A percentile compares a stretch with the other conserved stretches of the same genome.
These are phyloP conservation scores for Chlorops oryzae DNA, from an alignment of 1,140 invertebrate genomes.

Conservation along the genomic window DNA sequence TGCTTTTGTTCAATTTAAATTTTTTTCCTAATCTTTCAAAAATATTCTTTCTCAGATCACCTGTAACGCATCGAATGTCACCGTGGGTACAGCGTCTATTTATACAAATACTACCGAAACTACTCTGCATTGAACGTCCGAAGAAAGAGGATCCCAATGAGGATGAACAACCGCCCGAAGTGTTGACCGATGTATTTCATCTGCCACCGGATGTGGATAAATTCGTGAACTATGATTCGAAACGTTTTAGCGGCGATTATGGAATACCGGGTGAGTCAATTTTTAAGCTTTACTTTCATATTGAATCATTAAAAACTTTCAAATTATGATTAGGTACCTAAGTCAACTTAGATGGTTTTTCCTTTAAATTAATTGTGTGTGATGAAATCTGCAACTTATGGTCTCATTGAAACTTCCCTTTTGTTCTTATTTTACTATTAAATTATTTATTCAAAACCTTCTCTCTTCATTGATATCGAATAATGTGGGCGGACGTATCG, in stretches of 20 bases:
- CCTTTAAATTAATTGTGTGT: no score
- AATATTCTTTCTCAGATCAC: conserved; percentile 55
- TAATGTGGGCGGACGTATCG: no score
- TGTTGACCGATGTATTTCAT: conserved; percentile 66
- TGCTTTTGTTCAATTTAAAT: neutral
- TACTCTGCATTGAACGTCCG: conserved; percentile 77
- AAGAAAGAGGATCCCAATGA: conserved; percentile 62
- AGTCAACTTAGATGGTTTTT: no score
- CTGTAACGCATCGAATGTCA: conserved; percentile 92
- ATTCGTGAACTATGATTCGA: conserved; percentile 56
- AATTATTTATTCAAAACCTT: no score
- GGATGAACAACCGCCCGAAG: conserved; percentile 62
- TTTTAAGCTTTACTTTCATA: no score
- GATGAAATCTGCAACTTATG: no score
- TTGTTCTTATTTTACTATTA: no score
- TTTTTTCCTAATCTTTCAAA: neutral
- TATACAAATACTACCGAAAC: conserved; percentile 81
- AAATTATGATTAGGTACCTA: no score
- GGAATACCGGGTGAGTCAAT: conserved; percentile 55
- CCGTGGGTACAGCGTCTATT: conserved; percentile 85
- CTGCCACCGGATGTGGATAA: conserved; percentile 65
- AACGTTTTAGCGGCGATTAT: conserved; percentile 65
- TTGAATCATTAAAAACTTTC: no score
- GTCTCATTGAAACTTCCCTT: no score
- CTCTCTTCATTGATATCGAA: no score